Conservation (phyloP, 1,140 invertebrate genomes). For the Sinonovacula constricta region DNA sequence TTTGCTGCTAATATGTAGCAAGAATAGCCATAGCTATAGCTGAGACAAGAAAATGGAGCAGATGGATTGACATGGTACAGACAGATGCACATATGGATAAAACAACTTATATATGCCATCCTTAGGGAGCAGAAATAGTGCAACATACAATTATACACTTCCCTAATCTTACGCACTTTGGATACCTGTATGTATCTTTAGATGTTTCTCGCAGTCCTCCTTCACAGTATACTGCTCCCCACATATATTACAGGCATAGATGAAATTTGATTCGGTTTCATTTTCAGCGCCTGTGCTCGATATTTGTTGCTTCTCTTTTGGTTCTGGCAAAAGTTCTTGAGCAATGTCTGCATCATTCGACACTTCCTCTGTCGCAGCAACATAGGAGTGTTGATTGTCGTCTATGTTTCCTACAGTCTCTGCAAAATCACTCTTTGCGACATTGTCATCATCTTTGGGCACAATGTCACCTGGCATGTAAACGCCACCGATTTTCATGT, state of each 20-base stretch:
- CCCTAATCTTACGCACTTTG: too few relatives aligned
- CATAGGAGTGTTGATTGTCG: conserved; percentile 19
- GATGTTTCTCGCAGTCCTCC: conserved; percentile 40
- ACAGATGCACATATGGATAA: too few relatives aligned
- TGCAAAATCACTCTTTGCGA: neutral
- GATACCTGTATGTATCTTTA: conserved; percentile 46
- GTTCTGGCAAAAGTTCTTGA: too few relatives aligned
- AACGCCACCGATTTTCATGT: conserved; percentile 31
- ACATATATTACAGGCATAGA: conserved; percentile 52
- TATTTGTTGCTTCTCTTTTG: neutral
- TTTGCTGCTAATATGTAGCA: neutral
- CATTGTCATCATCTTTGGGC: conserved; percentile 34
- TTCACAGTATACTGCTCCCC: conserved; percentile 41
- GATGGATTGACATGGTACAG: too few relatives aligned
- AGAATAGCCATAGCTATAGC: too few relatives aligned
- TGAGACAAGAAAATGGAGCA: too few relatives aligned
- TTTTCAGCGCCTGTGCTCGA: neutral
- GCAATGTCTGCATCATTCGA: conserved; percentile 1
- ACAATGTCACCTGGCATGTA: conserved; percentile 40
- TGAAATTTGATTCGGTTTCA: conserved; percentile 13
- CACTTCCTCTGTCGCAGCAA: conserved; percentile 45
- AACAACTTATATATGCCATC: too few relatives aligned
- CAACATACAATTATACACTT: too few relatives aligned
- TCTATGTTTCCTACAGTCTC: conserved; percentile 10
- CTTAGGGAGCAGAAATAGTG: too few relatives aligned